Percentiles rank a stretch among this genome's conserved stretches.
Conservation (phyloP, 2,113 vertebrate genomes). For the Pseudorasbora parva region DNA sequence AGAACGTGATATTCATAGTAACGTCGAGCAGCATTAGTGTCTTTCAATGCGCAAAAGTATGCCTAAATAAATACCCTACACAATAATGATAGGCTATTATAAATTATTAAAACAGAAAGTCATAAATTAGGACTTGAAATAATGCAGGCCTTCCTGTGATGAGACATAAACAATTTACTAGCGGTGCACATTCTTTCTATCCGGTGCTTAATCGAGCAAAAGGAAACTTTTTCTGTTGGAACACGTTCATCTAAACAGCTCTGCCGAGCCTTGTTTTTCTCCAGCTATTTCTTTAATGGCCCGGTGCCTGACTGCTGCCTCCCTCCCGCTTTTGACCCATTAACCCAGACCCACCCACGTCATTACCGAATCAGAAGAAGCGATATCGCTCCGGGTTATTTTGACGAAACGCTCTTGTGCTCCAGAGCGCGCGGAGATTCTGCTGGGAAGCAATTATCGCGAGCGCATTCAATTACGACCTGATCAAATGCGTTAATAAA, state of each 20-base stretch:
- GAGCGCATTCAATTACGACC: slow-evolving; percentile 71
- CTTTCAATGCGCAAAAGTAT: too few relatives aligned
- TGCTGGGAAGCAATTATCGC: slow-evolving; percentile 71
- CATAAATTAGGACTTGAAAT: not conserved
- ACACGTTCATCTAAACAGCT: slow-evolving; percentile 62
- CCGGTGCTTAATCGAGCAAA: slow-evolving; percentile 8
- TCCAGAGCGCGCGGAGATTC: slow-evolving; percentile 49
- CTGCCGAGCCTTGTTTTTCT: slow-evolving; percentile 53
- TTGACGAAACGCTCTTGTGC: slow-evolving; percentile 60
- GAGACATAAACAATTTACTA: slow-evolving; percentile 3
- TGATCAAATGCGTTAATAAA: slow-evolving; percentile 65
- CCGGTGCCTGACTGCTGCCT: slow-evolving; percentile 57
- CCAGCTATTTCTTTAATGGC: slow-evolving; percentile 55
- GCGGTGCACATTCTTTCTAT: not conserved
- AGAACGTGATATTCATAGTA: not conserved
- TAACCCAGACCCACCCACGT: slow-evolving; percentile 77
- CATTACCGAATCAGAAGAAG: slow-evolving; percentile 78
- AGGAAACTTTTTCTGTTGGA: slow-evolving; percentile 23
- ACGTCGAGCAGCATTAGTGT: not conserved
- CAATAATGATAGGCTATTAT: not conserved
- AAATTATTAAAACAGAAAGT: not conserved
- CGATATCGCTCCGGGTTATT: slow-evolving; percentile 73
- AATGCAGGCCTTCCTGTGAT: not conserved
- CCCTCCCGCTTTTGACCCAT: slow-evolving; percentile 69
- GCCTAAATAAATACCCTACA: too few relatives aligned